A percentile compares a stretch with the other conserved stretches of the same genome.
Evolutionary conservation across 2,888 invertebrate genomes (phyloP).

Genomic region (Athetis lepigone): DNA sequence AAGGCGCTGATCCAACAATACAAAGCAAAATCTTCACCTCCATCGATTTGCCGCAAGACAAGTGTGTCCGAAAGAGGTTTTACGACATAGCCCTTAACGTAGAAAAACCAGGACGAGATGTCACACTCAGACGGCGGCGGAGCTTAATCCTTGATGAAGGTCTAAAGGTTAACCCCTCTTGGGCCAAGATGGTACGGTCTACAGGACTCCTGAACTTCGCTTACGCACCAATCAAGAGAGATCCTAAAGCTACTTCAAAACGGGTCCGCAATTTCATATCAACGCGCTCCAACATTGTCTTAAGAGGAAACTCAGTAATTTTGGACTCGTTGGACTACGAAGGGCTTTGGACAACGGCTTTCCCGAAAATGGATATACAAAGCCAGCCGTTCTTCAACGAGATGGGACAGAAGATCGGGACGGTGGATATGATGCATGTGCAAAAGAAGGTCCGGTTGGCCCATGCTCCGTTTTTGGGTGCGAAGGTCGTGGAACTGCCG

Average conservation of each 20-base stretch:
- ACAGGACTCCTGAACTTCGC: slow-evolving; percentile 45
- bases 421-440: slow-evolving; percentile 66
- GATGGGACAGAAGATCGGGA: slow-evolving; percentile 57
- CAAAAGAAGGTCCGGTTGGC: slow-evolving; percentile 63
- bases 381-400: slow-evolving; percentile 67
- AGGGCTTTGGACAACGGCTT: slow-evolving; percentile 66
- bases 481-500: slow-evolving; percentile 69
- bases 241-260: slow-evolving; percentile 37
- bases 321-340: slow-evolving; percentile 66
- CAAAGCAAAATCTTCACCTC: slow-evolving; percentile 53
- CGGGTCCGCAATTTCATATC: slow-evolving; percentile 43
- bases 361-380: slow-evolving; percentile 55
- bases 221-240: slow-evolving; percentile 46
- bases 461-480: slow-evolving; percentile 59
- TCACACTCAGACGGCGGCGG: slow-evolving; percentile 49
- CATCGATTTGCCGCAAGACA: slow-evolving; percentile 61
- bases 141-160: slow-evolving; percentile 55
- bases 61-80: slow-evolving; percentile 60
- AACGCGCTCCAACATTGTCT: slow-evolving; percentile 27
- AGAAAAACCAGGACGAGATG: slow-evolving; percentile 61
- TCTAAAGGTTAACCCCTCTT: slow-evolving; percentile 49
- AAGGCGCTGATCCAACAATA: slow-evolving; percentile 56
- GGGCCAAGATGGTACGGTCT: slow-evolving; percentile 34
- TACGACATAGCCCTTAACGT: slow-evolving; percentile 63
- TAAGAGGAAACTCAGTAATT: slow-evolving; percentile 62